Conservation (phyloP, 92 coral and sea anemone genomes). For the Zoanthus sansibaricus region DNA sequence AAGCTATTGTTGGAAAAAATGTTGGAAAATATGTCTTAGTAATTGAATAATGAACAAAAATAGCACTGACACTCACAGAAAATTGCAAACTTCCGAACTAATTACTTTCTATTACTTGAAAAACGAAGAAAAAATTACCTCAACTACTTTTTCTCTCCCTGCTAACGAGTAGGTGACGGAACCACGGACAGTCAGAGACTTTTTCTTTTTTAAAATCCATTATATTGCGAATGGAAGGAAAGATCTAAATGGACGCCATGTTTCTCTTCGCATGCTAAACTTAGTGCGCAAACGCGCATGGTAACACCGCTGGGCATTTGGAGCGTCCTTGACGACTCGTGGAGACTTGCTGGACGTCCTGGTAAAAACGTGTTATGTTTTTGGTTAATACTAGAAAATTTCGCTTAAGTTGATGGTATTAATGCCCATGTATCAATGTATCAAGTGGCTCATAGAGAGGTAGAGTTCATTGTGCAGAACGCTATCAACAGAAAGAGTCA, state of each 20-base stretch:
- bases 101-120: no score
- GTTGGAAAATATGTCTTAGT: no score
- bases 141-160: background rate
- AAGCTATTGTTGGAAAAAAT: no score
- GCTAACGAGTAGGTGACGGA: background rate
- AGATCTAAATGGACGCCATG: constrained; percentile 32
- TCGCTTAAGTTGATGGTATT: background rate
- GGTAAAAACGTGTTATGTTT: background rate
- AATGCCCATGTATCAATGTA: constrained; percentile 92
- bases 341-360: background rate
- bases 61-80: no score
- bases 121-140: background rate
- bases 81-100: no score
- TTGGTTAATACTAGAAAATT: background rate
- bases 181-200: background rate
- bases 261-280: background rate
- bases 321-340: background rate
- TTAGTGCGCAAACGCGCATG: constrained; percentile 25
- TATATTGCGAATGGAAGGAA: constrained; percentile 4
- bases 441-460: constrained; percentile 82
- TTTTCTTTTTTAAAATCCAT: background rate
- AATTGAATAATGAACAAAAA: no score
- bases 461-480: constrained; percentile 74
- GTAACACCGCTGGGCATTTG: constrained; percentile 19
- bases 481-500: constrained; percentile 67